Percentiles rank a stretch among this genome's conserved stretches.
These are phyloP conservation scores for Caerostris darwini DNA, from an alignment of 1,140 invertebrate genomes.

Conservation along the genomic window DNA sequence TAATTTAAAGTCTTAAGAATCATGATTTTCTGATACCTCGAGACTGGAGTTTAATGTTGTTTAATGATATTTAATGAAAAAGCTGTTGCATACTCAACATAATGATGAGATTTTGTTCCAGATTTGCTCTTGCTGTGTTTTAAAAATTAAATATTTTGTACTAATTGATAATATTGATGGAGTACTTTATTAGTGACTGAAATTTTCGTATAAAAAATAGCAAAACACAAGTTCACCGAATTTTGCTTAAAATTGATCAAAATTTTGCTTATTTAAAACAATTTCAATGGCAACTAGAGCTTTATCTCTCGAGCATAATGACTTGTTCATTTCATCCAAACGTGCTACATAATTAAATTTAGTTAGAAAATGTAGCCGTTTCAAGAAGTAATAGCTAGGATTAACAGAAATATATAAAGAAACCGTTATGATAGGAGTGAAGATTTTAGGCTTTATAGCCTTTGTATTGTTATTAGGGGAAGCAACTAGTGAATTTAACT, in stretches of 20 bases:
- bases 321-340: not conserved
- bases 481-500: conserved; percentile 22
- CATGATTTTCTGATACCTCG: no score
- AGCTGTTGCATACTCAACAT: no score
- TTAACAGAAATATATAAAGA: not conserved
- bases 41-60: no score
- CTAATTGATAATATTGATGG: no score
- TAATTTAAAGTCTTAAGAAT: no score
- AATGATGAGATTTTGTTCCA: no score
- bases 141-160: no score
- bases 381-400: not conserved
- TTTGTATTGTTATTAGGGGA: not conserved
- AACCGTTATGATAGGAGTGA: not conserved
- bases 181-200: no score
- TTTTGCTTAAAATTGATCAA: not conserved
- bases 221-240: not conserved
- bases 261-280: not conserved
- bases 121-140: no score
- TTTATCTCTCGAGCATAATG: not conserved
- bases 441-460: not conserved
- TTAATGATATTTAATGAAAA: no score
- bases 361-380: not conserved
- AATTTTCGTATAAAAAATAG: no score
- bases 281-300: not conserved
- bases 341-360: not conserved